phyloP scores from a whole-genome alignment of 2,113 vertebrate species.

The Lanius collurio region DNA sequence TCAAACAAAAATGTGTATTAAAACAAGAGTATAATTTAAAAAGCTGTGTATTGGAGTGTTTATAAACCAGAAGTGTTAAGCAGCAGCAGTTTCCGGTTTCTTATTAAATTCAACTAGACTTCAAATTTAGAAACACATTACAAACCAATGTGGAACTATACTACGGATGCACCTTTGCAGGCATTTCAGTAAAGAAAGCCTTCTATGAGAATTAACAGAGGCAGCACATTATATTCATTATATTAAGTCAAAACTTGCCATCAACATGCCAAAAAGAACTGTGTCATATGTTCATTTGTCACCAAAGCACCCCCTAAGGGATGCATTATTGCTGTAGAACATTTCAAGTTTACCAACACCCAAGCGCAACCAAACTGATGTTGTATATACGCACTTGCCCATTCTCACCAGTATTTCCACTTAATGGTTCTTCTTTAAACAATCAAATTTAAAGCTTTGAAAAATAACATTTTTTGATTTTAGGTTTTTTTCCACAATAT shows the following conservation, averaged over 20 bases:
- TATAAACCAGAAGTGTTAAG: slow-evolving; percentile 64
- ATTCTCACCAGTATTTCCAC: slow-evolving; percentile 66
- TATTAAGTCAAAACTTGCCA: slow-evolving; percentile 65
- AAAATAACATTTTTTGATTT: slow-evolving; percentile 45
- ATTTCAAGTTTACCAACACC: slow-evolving; percentile 66
- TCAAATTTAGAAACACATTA: slow-evolving; percentile 11
- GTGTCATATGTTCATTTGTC: slow-evolving; percentile 40
- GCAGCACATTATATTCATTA: slow-evolving; percentile 55
- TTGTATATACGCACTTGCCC: slow-evolving; percentile 73
- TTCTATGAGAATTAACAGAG: slow-evolving; percentile 66
- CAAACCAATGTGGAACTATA: not conserved
- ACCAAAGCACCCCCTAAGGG: slow-evolving; percentile 63
- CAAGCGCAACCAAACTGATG: slow-evolving; percentile 66
- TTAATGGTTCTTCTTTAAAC: slow-evolving; percentile 31
- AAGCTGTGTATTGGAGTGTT: slow-evolving; percentile 55
- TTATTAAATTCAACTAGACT: not conserved
- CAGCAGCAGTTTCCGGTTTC: slow-evolving; percentile 29
- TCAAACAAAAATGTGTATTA: slow-evolving; percentile 3
- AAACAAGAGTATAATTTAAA: slow-evolving; percentile 12
- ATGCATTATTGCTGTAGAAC: slow-evolving; percentile 77
- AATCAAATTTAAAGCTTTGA: slow-evolving; percentile 70
- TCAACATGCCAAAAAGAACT: slow-evolving; percentile 57
- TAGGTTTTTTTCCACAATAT: slow-evolving; percentile 49
- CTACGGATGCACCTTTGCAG: slow-evolving; percentile 44
- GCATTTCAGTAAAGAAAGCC: slow-evolving; percentile 67